Conservation (phyloP, 2,113 vertebrate species). For the Prochilodus magdalenae region DNA sequence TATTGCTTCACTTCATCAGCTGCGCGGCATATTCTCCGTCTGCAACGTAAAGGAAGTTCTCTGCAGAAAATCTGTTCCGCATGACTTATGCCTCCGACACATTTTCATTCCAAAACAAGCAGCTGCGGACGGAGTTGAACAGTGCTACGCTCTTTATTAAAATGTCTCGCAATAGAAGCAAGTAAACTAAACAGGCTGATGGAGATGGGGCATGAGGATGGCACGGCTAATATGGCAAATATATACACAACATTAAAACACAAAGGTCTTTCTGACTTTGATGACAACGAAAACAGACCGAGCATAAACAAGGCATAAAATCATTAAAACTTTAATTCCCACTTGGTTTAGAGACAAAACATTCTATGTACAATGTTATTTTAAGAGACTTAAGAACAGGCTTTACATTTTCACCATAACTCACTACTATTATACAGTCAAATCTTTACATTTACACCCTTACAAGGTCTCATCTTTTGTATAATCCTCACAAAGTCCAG, state of each 20-base stretch:
- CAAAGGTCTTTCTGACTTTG: background rate
- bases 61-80: background rate
- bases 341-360: background rate
- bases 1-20: background rate
- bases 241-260: background rate
- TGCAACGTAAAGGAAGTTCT: background rate
- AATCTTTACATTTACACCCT: background rate
- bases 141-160: constrained; percentile 16
- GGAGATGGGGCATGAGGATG: background rate
- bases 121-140: background rate
- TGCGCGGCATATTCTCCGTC: background rate
- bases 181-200: background rate
- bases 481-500: background rate
- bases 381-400: constrained; percentile 16
- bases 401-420: constrained; percentile 17
- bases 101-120: constrained; percentile 6
- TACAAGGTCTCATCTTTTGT: constrained; percentile 1
- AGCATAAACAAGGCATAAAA: constrained; percentile 5
- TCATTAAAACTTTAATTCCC: constrained; percentile 2
- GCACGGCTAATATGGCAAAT: background rate
- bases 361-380: constrained; percentile 27
- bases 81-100: background rate
- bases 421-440: constrained; percentile 17
- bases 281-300: background rate
- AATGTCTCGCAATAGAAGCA: background rate